Percentiles rank a stretch among this genome's conserved stretches.
Conservation (phyloP, 2,797 vertebrate genomes). For the Cyprinella venusta region DNA sequence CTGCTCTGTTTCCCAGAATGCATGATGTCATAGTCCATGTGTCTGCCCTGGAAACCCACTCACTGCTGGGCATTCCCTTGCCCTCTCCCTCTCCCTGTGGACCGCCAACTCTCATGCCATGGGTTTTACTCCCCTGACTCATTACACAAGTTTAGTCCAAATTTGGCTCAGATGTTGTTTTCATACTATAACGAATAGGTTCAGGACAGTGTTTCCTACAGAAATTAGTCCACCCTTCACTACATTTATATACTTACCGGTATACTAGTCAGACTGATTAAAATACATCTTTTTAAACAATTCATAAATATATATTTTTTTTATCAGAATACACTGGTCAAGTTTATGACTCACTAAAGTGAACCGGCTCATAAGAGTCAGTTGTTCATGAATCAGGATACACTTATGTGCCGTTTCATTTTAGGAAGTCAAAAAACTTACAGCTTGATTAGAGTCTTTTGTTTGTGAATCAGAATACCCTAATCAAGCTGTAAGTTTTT, state of each 20-base stretch:
- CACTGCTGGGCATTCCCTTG: constrained; percentile 33
- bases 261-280: background rate
- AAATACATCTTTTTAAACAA: background rate
- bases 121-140: background rate
- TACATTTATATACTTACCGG: background rate
- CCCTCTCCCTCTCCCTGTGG: constrained; percentile 3
- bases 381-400: background rate
- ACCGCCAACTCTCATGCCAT: background rate
- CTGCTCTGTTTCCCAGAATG: constrained; percentile 34
- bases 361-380: no score
- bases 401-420: background rate
- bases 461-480: no score
- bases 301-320: background rate
- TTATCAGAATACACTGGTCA: no score
- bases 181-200: background rate
- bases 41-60: constrained; percentile 38
- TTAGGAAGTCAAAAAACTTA: no score
- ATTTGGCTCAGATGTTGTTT: background rate
- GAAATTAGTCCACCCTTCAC: background rate
- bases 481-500: background rate
- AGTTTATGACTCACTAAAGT: background rate
- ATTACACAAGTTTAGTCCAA: background rate
- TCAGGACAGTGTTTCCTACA: background rate
- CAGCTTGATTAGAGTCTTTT: no score
- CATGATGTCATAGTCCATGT: constrained; percentile 38